Evolutionary conservation across 2,888 invertebrate species (phyloP).

Genomic region (Shargacucullia verbasci): DNA sequence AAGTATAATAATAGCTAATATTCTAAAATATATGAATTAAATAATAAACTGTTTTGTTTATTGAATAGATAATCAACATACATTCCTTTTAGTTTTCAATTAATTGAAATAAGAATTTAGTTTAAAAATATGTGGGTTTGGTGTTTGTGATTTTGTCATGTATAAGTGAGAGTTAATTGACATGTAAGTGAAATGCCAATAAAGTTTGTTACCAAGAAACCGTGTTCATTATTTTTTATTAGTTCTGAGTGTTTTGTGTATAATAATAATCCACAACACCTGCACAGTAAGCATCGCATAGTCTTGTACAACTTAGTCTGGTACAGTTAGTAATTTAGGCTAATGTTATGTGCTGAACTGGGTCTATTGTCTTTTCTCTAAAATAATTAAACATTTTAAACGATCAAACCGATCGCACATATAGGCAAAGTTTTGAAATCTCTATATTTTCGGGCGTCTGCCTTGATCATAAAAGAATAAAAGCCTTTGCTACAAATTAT

Average conservation of each 20-base stretch:
- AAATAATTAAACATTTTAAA: too few species aligned
- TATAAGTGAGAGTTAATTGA: constrained; percentile 24
- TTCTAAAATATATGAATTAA: constrained; percentile 7
- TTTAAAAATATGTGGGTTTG: constrained; percentile 22
- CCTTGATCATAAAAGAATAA: too few species aligned
- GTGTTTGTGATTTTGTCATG: constrained; percentile 47
- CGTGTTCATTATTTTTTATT: background rate
- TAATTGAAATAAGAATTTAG: constrained; percentile 10
- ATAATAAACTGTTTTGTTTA: constrained; percentile 25
- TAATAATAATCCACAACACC: background rate
- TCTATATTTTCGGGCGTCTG: too few species aligned
- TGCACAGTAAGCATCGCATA: background rate
- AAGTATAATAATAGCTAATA: constrained; percentile 5
- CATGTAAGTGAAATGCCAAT: constrained; percentile 36
- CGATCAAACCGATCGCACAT: too few species aligned
- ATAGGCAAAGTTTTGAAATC: too few species aligned
- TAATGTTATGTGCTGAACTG: too few species aligned
- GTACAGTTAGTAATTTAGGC: too few species aligned
- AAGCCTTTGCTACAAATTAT: too few species aligned
- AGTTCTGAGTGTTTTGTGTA: background rate
- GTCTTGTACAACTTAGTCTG: background rate
- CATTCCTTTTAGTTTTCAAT: constrained; percentile 48
- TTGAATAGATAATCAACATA: constrained; percentile 19
- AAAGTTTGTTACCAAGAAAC: constrained; percentile 39
- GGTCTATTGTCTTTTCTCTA: too few species aligned